Percentiles rank a stretch among this genome's conserved stretches.
Conservation (phyloP, 2,888 invertebrate genomes). For the Drosophila stalkeri region DNA sequence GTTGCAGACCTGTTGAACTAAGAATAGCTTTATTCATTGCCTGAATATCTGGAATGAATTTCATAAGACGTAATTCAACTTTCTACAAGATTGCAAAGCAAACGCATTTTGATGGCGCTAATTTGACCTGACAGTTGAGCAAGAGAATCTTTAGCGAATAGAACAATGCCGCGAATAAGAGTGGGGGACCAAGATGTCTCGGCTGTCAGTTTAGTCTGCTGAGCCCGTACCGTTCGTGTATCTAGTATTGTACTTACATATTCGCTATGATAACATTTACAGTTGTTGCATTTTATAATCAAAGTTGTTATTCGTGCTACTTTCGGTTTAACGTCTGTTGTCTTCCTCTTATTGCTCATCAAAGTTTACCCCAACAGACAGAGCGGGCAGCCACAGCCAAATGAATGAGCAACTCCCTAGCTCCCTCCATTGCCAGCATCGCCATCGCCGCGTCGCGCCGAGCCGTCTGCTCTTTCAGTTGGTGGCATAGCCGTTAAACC, state of each 20-base stretch:
- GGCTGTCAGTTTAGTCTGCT: constrained; percentile 28
- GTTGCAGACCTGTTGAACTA: neutral
- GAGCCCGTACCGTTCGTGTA: neutral
- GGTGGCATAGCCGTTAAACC: constrained; percentile 72
- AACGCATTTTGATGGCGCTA: constrained; percentile 41
- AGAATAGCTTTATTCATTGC: neutral
- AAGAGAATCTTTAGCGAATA: constrained; percentile 35
- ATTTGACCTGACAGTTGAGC: constrained; percentile 55
- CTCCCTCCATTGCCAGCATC: neutral
- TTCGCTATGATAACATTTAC: constrained; percentile 71
- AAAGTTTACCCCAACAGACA: constrained; percentile 76
- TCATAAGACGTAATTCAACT: constrained; percentile 37
- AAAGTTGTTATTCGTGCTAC: constrained; percentile 75
- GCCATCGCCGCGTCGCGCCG: neutral
- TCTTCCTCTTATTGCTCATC: constrained; percentile 62
- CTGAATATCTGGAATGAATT: constrained; percentile 2
- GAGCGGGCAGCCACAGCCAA: constrained; percentile 64
- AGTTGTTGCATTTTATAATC: constrained; percentile 79
- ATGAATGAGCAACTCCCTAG: constrained; percentile 61
- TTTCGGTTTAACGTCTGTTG: constrained; percentile 60
- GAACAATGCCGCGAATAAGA: constrained; percentile 41
- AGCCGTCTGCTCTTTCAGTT: constrained; percentile 9
- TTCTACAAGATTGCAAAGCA: constrained; percentile 20
- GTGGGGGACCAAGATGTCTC: constrained; percentile 7
- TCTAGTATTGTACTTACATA: constrained; percentile 58